Evolutionary conservation across 1,140 invertebrate species (phyloP), one percentile per base, ranked within the genome.

Genomic region (Tetramorium alpestre): DNA sequence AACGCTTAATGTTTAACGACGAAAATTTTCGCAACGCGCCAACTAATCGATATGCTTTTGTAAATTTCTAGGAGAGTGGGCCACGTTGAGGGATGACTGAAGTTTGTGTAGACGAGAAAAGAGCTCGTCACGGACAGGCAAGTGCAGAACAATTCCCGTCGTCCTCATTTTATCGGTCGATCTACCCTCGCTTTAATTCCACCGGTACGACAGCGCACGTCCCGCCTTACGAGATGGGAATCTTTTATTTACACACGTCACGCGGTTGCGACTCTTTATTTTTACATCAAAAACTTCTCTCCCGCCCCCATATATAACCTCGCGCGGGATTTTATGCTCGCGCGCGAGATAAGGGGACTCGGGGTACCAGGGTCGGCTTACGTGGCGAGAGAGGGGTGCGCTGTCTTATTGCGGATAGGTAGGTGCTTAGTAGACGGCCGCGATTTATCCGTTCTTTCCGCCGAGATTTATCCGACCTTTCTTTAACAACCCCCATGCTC

Each of bases 361-460:
- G 38, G 49, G 13, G 47, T 72, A 38, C 65, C 22, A 67, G 47
- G 33, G 33, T 13, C 25, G 38, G 80, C 38, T 88, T 77, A 54
- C 51, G 67, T 22, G 11, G 5, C 11, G n/a, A 41, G 8, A 6
- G 22, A 13, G 18, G 18, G 58, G 33, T 22, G 7, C 3, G 7
- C 3, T 18, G 44, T 54, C 49, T 78, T 82, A 75, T 87, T 65
- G 58, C 38, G 47, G 51, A 88, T 88, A 80, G 77, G 56, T 62
- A 28, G 77, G 56, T 62, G n/a, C 78, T 51, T 60, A 69, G 51
- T 58, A 62, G 54, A 87, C 77, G 73, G 49, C 6, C 51, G 16
- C 62, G 62, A 89, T 81, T 89, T 88, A 89, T 86, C 69, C 82
- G 25, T 49, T 62, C 77, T 87, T 82, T 70, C 65, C 16, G 1